Evolutionary conservation across 2,888 invertebrate genomes (phyloP).

Genomic region (Nomada ferruginata): DNA sequence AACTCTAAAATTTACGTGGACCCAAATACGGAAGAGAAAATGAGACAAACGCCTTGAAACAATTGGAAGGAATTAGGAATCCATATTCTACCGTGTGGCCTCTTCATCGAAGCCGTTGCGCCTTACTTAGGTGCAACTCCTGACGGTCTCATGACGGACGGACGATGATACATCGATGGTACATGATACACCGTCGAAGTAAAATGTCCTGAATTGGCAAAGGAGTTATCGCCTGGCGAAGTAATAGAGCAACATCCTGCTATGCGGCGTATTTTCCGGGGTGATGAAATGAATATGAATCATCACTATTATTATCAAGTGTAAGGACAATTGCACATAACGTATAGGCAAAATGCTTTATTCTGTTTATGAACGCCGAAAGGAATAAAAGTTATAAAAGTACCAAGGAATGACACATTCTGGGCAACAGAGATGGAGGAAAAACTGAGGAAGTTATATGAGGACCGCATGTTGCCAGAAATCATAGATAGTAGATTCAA

Average conservation of each 20-base stretch:
- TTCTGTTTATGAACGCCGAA: too few relatives aligned
- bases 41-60: too few relatives aligned
- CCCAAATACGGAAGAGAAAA: background rate
- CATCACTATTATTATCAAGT: conserved; percentile 16
- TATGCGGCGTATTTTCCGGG: conserved; percentile 1
- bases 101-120: conserved; percentile 18
- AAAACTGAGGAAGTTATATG: too few relatives aligned
- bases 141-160: conserved; percentile 7
- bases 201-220: too few relatives aligned
- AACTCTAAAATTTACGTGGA: background rate
- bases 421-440: too few relatives aligned
- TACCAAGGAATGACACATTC: too few relatives aligned
- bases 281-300: conserved; percentile 2
- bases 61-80: too few relatives aligned
- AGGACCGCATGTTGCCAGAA: background rate
- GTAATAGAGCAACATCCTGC: conserved; percentile 5
- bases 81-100: background rate
- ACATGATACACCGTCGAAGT: background rate
- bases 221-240: background rate
- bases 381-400: too few relatives aligned
- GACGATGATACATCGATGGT: background rate
- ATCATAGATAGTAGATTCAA: background rate
- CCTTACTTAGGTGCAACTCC: conserved; percentile 31
- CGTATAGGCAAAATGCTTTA: background rate
- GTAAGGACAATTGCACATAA: conserved; percentile 19